phyloP scores from a whole-genome alignment of 2,113 vertebrate genomes.

The Catagonus wagneri region DNA sequence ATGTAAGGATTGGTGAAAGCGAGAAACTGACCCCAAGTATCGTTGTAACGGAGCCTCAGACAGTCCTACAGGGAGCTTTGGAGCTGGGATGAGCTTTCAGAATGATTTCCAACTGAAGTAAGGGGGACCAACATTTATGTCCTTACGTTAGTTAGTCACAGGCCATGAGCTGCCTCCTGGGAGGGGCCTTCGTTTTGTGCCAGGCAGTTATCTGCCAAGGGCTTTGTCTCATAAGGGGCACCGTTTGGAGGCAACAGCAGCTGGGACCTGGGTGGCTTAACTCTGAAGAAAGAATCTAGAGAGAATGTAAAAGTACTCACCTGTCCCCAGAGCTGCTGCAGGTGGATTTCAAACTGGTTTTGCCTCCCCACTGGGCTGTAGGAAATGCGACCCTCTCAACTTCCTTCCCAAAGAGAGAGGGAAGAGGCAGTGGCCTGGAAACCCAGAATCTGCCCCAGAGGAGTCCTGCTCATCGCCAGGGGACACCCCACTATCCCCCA shows the following conservation, averaged over 20 bases:
- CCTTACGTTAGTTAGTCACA: not conserved
- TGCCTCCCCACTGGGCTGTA: not conserved
- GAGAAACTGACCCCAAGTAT: not conserved
- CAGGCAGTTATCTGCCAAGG: constrained; percentile 29
- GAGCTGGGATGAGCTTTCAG: not conserved
- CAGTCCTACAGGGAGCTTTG: not conserved
- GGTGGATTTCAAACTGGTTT: not conserved
- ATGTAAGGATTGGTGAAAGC: not conserved
- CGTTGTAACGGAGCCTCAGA: not conserved
- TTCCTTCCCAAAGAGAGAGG: not conserved
- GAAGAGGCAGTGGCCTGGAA: not conserved
- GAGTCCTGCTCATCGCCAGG: not conserved
- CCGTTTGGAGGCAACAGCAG: not conserved
- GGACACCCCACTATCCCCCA: too few species aligned
- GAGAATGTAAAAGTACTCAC: not conserved
- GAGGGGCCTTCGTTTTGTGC: not conserved
- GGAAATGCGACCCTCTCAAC: not conserved
- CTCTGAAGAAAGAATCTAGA: not conserved
- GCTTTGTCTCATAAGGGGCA: not conserved
- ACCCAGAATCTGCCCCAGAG: not conserved
- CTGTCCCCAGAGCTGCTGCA: not conserved
- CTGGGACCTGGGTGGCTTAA: not conserved
- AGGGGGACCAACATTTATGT: not conserved
- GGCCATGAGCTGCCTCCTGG: not conserved
- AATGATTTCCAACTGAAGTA: not conserved